Evolutionary conservation across 2,113 vertebrate species (phyloP).

Genomic region (Rhinichthys klamathensis): DNA sequence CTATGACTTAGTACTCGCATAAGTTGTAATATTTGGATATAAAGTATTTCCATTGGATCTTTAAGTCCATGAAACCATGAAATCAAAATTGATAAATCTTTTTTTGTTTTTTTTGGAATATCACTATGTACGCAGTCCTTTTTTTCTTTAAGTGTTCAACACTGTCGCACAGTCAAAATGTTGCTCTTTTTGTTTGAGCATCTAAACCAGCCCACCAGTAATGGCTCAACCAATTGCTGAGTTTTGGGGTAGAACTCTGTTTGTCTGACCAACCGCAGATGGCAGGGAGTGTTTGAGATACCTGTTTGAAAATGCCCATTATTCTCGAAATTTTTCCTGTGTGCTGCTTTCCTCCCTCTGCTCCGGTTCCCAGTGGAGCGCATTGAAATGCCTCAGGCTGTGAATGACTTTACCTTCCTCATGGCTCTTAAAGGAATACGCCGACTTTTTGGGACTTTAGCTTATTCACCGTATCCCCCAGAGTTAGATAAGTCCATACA

Average conservation of each 20-base stretch:
- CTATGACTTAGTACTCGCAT: neutral
- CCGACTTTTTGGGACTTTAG: too few species aligned
- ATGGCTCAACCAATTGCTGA: neutral
- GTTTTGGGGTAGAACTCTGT: neutral
- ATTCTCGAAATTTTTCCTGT: neutral
- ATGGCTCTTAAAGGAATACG: neutral
- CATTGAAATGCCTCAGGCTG: slow-evolving; percentile 1
- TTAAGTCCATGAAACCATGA: too few species aligned
- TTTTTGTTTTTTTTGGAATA: neutral
- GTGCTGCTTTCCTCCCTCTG: slow-evolving; percentile 4
- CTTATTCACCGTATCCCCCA: too few species aligned
- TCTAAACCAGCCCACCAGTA: neutral
- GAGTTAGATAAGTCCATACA: too few species aligned
- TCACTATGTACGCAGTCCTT: neutral
- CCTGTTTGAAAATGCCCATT: slow-evolving; percentile 6
- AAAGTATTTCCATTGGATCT: neutral
- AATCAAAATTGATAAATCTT: too few species aligned
- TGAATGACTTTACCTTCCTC: slow-evolving; percentile 24
- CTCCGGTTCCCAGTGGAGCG: neutral
- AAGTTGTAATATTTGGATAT: neutral
- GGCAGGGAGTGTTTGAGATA: neutral
- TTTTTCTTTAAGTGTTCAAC: neutral
- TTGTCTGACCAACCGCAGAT: neutral
- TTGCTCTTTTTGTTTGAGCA: neutral
- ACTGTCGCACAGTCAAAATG: neutral